Evolutionary conservation across 2,113 vertebrate genomes (phyloP), one percentile per base, ranked within the genome.

Genomic region (Microcebus jonahi): DNA sequence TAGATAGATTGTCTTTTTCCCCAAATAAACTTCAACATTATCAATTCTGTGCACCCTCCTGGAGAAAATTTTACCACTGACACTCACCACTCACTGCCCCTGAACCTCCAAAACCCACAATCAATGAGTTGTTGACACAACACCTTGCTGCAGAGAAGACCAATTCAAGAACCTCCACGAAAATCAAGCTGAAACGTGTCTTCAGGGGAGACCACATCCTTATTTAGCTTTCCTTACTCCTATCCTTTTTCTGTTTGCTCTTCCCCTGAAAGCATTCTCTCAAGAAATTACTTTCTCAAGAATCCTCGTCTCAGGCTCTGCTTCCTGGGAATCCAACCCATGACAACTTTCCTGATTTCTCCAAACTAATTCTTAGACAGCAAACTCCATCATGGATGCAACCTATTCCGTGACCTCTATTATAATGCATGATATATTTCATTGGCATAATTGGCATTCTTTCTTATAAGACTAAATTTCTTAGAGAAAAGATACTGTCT

Each of bases 101-200:
- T 20, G 17, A 23, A 48, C 3, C 4, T 39, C 7, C 63, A 25
- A 20, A 85, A 29, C n/a, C 39, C 42, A 25, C 21, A 68, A 13
- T 12, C 5, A 21, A 9, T 55, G 14, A 27, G 13, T 5, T 2
- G 5, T 25, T 67, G 4, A 8, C 29, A 8, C 1, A 39, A 11
- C 8, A 25, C 7, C 53, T 84, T 79, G 3, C 39, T 89, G 77
- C 21, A 23, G 14, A 13, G 8, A 48, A 12, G 88, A 77, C 10
- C 42, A 71, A 29, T 11, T 27, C 8, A 27, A 42, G n/a, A 34
- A 4, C 48, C 34, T 75, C 57, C 25, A 17, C 34, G 71, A 21
- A 81, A 45, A 93, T 7, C 20, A 34, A 36, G 17, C 15, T 91
- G 27, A 86, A 83, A 77, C 11, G 31, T 36, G 55, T 7, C 18